Percentiles rank a stretch among this genome's conserved stretches.
These are phyloP conservation scores for Zaprionus obscuricornis DNA, from an alignment of 2,888 invertebrate species.

Conservation along the genomic window DNA sequence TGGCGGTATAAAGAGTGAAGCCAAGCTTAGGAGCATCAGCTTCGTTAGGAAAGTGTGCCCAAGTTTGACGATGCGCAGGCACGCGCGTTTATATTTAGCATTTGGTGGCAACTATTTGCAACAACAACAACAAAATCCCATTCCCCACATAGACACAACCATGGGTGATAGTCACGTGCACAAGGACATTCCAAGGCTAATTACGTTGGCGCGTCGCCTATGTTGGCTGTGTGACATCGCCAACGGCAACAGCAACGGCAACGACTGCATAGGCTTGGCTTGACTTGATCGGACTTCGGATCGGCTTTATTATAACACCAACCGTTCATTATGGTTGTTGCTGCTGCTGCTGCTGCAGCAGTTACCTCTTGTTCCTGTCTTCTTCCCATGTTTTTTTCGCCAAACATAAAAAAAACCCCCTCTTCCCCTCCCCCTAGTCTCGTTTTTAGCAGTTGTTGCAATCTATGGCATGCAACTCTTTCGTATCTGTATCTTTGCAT, in stretches of 20 bases:
- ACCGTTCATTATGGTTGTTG: constrained; percentile 60
- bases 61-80: constrained; percentile 73
- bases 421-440: too few species aligned
- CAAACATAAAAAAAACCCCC: too few species aligned
- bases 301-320: constrained; percentile 60
- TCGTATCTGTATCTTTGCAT: constrained; percentile 64
- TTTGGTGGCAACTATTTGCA: constrained; percentile 18
- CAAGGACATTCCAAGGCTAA: constrained; percentile 79
- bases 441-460: constrained; percentile 33
- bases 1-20: constrained; percentile 46
- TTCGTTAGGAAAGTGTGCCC: constrained; percentile 75
- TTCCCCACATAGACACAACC: constrained; percentile 26
- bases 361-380: constrained; percentile 17
- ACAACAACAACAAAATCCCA: constrained; percentile 9
- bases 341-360: constrained; percentile 12
- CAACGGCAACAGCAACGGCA: constrained; percentile 3
- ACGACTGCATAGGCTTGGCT: constrained; percentile 22
- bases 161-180: constrained; percentile 68
- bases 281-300: constrained; percentile 16
- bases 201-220: constrained; percentile 62
- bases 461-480: constrained; percentile 56
- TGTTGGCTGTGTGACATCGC: constrained; percentile 1
- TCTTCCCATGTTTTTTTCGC: too few species aligned
- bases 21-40: constrained; percentile 36
- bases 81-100: constrained; percentile 77